These are phyloP conservation scores for Rhopalosiphum nymphaeae DNA, from an alignment of 2,888 invertebrate genomes.

Conservation along the genomic window DNA sequence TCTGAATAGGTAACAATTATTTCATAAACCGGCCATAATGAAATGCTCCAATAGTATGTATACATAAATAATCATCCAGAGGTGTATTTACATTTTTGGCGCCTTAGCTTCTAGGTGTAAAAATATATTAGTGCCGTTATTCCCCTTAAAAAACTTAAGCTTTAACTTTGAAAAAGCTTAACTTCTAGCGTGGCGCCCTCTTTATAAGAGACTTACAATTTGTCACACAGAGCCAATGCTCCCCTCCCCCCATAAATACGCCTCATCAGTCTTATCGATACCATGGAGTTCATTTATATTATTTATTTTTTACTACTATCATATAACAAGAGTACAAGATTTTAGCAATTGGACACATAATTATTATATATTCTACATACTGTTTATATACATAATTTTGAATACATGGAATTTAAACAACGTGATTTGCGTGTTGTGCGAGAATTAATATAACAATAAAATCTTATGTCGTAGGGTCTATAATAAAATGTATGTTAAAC, in stretches of 20 bases:
- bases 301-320: neutral
- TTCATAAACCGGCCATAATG: neutral
- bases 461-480: neutral
- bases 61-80: neutral
- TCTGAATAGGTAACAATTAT: neutral
- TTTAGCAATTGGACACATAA: neutral
- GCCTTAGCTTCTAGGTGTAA: too few species aligned
- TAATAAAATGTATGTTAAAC: neutral
- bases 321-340: neutral
- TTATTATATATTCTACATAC: neutral
- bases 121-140: too few species aligned
- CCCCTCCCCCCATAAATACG: too few species aligned
- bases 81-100: too few species aligned
- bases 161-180: too few species aligned
- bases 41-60: neutral
- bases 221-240: too few species aligned
- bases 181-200: too few species aligned
- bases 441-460: neutral
- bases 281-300: neutral
- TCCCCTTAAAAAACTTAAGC: too few species aligned
- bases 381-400: neutral
- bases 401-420: neutral
- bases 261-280: neutral
- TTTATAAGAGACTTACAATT: too few species aligned
- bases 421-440: neutral